These are phyloP conservation scores for Pomatorhinus ruficollis DNA, from an alignment of 2,113 vertebrate genomes.

Conservation along the genomic window DNA sequence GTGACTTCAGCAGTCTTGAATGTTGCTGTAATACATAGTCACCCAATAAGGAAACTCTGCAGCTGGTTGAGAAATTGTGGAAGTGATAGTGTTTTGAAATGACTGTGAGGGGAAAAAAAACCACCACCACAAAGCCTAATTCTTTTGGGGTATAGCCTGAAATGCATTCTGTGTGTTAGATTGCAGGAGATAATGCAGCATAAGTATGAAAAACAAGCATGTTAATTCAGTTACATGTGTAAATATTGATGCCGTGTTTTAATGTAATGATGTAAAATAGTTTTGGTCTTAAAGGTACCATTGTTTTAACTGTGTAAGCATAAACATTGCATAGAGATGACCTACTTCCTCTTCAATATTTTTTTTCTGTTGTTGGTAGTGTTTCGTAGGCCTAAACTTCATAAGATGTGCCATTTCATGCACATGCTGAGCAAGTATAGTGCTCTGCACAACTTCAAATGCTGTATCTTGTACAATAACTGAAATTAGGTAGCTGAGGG, in stretches of 20 bases:
- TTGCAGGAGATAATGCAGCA: neutral
- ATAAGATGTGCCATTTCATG: neutral
- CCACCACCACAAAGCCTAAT: neutral
- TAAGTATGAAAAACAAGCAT: neutral
- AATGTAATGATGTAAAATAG: neutral
- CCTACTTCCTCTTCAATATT: neutral
- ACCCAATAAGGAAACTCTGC: slow-evolving; percentile 16
- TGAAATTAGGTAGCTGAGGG: neutral
- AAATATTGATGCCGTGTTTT: neutral
- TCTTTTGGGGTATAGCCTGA: neutral
- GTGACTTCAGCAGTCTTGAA: neutral
- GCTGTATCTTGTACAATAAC: neutral
- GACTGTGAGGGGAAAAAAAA: neutral
- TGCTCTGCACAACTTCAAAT: neutral
- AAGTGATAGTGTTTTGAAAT: slow-evolving; percentile 63
- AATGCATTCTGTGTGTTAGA: neutral
- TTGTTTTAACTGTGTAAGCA: neutral
- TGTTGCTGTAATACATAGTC: neutral
- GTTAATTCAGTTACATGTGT: neutral
- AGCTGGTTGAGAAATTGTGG: slow-evolving; percentile 68
- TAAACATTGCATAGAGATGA: neutral
- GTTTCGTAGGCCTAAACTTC: neutral
- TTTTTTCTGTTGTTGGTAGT: neutral
- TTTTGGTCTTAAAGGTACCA: neutral
- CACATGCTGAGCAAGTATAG: neutral